Percentiles rank a stretch among this genome's conserved stretches.
Evolutionary conservation across 92 coral and sea anemone genomes (phyloP).

Genomic region (Actinernus sp.): DNA sequence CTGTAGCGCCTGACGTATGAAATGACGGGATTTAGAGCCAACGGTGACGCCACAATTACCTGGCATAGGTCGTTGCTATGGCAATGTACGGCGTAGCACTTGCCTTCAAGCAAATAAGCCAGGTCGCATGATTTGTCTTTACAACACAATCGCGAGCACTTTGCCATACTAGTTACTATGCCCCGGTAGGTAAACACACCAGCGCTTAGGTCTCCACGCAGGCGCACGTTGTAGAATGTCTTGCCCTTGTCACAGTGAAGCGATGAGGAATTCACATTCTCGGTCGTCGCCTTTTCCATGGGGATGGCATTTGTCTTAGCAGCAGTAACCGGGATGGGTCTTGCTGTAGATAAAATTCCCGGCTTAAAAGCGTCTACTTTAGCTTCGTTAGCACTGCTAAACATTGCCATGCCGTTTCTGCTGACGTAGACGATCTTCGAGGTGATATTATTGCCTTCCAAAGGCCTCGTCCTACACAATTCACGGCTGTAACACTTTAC

Average conservation of each 20-base stretch:
- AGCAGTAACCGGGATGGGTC: not conserved
- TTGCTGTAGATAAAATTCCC: constrained; percentile 1
- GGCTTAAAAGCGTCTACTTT: constrained; percentile 30
- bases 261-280: not conserved
- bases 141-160: constrained; percentile 84
- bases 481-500: constrained; percentile 86
- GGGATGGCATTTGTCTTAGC: constrained; percentile 24
- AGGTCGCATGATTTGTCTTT: constrained; percentile 85
- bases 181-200: constrained; percentile 87
- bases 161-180: constrained; percentile 65
- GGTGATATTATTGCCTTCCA: constrained; percentile 61
- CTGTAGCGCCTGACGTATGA: constrained; percentile 69
- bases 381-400: constrained; percentile 77
- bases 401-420: constrained; percentile 69
- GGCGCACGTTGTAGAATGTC: constrained; percentile 71
- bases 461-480: constrained; percentile 83
- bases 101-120: constrained; percentile 80
- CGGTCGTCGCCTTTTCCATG: not conserved
- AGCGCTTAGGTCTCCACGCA: constrained; percentile 87
- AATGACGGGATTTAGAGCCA: constrained; percentile 77
- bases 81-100: constrained; percentile 86
- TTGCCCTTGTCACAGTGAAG: constrained; percentile 64
- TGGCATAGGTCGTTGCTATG: constrained; percentile 72
- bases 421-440: constrained; percentile 83
- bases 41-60: constrained; percentile 68